Evolutionary conservation across 2,888 invertebrate species (phyloP).

Genomic region (Napeogenes sylphis): DNA sequence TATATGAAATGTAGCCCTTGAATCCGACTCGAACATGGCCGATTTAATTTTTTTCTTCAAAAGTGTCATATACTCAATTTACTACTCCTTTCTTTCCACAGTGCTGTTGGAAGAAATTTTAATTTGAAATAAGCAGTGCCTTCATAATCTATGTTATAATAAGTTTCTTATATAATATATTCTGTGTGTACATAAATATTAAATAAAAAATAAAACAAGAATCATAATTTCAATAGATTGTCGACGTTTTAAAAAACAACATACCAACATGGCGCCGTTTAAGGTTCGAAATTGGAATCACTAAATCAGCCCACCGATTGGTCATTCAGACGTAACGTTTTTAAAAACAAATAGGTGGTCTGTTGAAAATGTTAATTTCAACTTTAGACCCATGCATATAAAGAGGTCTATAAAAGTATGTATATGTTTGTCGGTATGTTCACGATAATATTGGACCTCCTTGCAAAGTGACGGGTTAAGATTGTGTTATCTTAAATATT

Average conservation of each 20-base stretch:
- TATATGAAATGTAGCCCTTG: no score
- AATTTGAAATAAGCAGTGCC: no score
- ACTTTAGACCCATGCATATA: conserved; percentile 20
- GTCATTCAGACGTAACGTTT: conserved; percentile 35
- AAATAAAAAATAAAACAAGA: no score
- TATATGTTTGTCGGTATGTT: conserved; percentile 23
- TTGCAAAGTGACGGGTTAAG: conserved; percentile 38
- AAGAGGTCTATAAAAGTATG: conserved; percentile 8
- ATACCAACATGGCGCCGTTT: conserved; percentile 40
- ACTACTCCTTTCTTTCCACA: no score
- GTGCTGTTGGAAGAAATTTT: no score
- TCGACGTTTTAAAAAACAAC: conserved; percentile 33
- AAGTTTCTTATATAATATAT: no score
- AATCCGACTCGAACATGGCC: no score
- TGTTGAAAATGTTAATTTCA: conserved; percentile 15
- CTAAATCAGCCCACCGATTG: conserved; percentile 36
- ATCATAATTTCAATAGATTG: conserved; percentile 4
- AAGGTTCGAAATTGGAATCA: conserved; percentile 39
- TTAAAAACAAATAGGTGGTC: conserved; percentile 21
- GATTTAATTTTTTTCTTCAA: no score
- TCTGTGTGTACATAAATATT: no score
- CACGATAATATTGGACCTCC: conserved; percentile 36
- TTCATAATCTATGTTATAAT: no score
- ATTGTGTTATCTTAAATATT: conserved; percentile 43
- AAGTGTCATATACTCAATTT: no score